A percentile compares a stretch with the other conserved stretches of the same genome.
Evolutionary conservation across 2,113 vertebrate species (phyloP).

Genomic region (Rhombomys opimus): DNA sequence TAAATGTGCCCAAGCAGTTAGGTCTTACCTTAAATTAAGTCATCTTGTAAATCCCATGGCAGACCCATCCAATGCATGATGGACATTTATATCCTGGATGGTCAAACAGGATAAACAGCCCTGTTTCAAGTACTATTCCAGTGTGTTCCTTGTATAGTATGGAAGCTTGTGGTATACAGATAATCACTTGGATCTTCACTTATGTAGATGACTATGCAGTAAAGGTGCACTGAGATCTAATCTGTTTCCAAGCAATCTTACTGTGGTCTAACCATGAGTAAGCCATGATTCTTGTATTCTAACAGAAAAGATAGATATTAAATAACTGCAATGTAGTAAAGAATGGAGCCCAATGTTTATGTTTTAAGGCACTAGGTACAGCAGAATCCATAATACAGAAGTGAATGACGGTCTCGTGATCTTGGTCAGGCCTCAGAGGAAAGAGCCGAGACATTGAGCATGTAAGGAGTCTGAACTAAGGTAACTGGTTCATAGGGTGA

Average conservation of each 20-base stretch:
- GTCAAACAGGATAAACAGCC: no score
- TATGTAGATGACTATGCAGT: not conserved
- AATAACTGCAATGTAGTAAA: not conserved
- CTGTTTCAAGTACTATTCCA: not conserved
- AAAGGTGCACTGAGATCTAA: constrained; percentile 17
- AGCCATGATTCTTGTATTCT: not conserved
- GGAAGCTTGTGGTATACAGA: not conserved
- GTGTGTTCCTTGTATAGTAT: not conserved
- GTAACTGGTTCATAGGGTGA: not conserved
- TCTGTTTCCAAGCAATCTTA: not conserved
- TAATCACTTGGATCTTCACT: not conserved
- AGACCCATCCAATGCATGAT: no score
- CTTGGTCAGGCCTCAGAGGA: not conserved
- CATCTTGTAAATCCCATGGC: no score
- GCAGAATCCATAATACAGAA: not conserved
- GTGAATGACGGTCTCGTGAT: not conserved
- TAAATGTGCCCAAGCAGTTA: not conserved
- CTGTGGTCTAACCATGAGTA: constrained; percentile 21
- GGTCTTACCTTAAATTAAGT: not conserved
- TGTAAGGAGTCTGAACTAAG: not conserved
- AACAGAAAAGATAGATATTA: not conserved
- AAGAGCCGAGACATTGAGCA: not conserved
- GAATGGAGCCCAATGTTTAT: constrained; percentile 16
- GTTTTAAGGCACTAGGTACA: not conserved
- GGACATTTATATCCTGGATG: no score